Evolutionary conservation across 1,140 invertebrate species (phyloP).

Genomic region (Hypsibius dujardini): DNA sequence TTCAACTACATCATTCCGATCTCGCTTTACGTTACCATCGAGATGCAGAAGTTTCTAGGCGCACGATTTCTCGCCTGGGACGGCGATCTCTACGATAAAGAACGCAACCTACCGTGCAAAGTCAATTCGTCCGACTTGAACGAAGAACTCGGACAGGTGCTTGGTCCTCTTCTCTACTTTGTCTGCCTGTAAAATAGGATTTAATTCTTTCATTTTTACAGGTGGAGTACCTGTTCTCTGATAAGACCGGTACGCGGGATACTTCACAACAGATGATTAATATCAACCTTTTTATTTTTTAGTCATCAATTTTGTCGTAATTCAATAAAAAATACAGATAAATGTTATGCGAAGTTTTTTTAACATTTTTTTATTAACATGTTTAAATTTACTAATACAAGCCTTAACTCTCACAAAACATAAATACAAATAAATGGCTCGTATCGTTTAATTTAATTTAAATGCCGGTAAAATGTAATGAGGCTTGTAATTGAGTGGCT

Average conservation of each 20-base stretch:
- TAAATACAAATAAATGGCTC: no score
- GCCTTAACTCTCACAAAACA: no score
- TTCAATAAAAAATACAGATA: no score
- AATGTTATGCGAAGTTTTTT: no score
- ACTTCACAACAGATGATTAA: background rate
- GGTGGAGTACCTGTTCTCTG: conserved; percentile 46
- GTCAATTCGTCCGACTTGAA: conserved; percentile 51
- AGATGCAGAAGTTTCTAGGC: conserved; percentile 49
- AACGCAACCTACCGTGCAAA: conserved; percentile 36
- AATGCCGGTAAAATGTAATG: background rate
- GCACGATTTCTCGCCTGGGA: conserved; percentile 47
- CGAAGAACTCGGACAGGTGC: conserved; percentile 47
- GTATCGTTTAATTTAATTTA: no score
- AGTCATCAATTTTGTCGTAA: no score
- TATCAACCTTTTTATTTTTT: no score
- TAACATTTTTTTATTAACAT: no score
- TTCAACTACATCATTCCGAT: conserved; percentile 52
- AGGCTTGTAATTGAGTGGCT: background rate
- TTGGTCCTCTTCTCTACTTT: conserved; percentile 3
- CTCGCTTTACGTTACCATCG: conserved; percentile 48
- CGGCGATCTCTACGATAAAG: conserved; percentile 40
- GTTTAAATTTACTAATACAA: no score
- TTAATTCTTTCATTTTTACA: conserved; percentile 23
- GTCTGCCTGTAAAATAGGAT: background rate
- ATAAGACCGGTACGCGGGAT: conserved; percentile 44